A percentile compares a stretch with the other conserved stretches of the same genome.
phyloP scores from a whole-genome alignment of 2,797 vertebrate species.

The Saxicola maurus region DNA sequence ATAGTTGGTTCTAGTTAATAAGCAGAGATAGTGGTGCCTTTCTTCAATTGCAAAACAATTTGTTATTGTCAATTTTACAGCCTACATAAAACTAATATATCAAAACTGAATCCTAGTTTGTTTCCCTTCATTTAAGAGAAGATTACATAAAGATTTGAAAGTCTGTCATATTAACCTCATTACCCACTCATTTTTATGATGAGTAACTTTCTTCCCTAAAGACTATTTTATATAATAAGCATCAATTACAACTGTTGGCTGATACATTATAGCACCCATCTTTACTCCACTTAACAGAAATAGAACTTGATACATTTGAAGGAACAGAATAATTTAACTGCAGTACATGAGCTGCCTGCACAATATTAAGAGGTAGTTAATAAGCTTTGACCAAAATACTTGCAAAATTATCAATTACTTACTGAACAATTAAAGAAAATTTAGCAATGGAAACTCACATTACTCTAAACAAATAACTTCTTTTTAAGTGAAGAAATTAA shows the following conservation, averaged over 20 bases:
- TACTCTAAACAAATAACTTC: not conserved
- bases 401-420: not conserved
- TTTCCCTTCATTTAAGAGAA: not conserved
- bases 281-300: not conserved
- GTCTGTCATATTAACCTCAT: conserved; percentile 13
- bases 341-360: not conserved
- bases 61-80: not conserved
- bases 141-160: not conserved
- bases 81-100: not conserved
- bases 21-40: not conserved
- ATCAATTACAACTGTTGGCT: not conserved
- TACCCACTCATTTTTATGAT: not conserved
- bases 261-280: not conserved
- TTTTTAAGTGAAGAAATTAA: not conserved
- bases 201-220: not conserved
- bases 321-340: not conserved
- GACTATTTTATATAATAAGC: not conserved
- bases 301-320: not conserved
- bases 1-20: not conserved
- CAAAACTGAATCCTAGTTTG: not conserved
- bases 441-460: not conserved
- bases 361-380: not conserved
- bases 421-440: not conserved
- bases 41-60: not conserved
- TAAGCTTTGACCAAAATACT: not conserved